Evolutionary conservation across 1,140 invertebrate genomes (phyloP).

Genomic region (Heliconius congener): DNA sequence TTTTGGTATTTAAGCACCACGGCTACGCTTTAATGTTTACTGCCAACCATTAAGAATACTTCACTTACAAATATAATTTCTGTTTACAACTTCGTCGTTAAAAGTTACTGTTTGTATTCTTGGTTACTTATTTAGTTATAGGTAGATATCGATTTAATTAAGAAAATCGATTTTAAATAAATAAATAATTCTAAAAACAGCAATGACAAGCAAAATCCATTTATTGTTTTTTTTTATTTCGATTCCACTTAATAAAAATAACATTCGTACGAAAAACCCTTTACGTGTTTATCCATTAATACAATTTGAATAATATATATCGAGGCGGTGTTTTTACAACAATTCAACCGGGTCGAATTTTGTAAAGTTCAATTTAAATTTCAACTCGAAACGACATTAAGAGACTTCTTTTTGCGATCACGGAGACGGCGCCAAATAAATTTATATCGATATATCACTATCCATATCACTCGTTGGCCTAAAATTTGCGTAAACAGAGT

Average conservation of each 20-base stretch:
- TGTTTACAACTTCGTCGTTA: conserved; percentile 15
- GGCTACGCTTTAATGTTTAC: conserved; percentile 4
- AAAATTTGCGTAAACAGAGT: conserved; percentile 26
- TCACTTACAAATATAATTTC: conserved; percentile 7
- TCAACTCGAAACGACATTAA: conserved; percentile 26
- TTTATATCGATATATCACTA: conserved; percentile 36
- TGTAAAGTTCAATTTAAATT: conserved; percentile 28
- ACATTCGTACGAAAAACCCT: conserved; percentile 20
- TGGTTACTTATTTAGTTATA: background rate
- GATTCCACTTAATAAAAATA: background rate
- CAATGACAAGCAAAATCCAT: background rate
- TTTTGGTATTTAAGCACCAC: background rate
- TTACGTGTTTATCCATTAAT: conserved; percentile 29
- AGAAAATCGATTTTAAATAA: background rate
- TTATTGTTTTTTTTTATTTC: background rate
- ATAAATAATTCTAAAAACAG: background rate
- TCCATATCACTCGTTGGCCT: conserved; percentile 26
- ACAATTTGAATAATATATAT: conserved; percentile 17
- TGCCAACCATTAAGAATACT: conserved; percentile 5
- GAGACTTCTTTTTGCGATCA: conserved; percentile 28
- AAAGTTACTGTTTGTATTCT: background rate
- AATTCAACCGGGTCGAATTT: conserved; percentile 20
- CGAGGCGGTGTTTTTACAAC: conserved; percentile 24
- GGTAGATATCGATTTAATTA: too few species aligned
- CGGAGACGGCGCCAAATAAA: conserved; percentile 34